Evolutionary conservation across 2,888 invertebrate genomes (phyloP), one percentile per base, ranked within the genome.

Genomic region (Rhingia campestris): DNA sequence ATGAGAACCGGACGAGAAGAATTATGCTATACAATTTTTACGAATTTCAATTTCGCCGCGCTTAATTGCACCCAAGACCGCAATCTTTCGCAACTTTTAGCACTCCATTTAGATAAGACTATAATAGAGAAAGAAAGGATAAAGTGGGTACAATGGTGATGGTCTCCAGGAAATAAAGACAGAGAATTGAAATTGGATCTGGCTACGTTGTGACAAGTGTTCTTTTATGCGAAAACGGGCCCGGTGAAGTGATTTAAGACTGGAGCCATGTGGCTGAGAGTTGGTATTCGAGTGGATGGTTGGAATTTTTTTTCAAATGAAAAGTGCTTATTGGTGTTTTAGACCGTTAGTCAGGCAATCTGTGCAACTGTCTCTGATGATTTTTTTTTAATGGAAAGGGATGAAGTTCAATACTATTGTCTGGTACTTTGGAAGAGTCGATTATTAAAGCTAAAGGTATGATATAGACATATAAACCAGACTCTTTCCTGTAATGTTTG

Each of bases 81-180:
- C 84, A 84, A 84, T 84, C 84, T 84, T 82, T 84, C 80, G n/a
- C 84, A 84, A 75, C 84, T 84, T 84, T 84, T 84, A 84, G 84
- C 80, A 84, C 84, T 84, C 80, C 80, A 84, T 84, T 80, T 84
- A 61, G 80, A 47, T 53, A 69, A 74, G 45, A 56, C 53, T 22
- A 32, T 32, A 35, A 54, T 54, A 32, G n/a, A 35, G 30, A 12
- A 14, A 39, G 33, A n/a, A 49, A 47, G 33, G 14, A 39, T 32
- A 37, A 63, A 51, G 10, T 53, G 47, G 43, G n/a, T 70, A 22
- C 12, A 12, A 30, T 70, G 49, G 59, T 67, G 63, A 51, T 56
- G 63, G 64, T 66, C 70, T 76, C 66, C 53, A 66, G 80, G 59
- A 76, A 76, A 72, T 72, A 59, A 81, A 76, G 81, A 70, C 63